Conservation (phyloP, 2,797 vertebrate genomes). For the Myotis daubentonii region DNA sequence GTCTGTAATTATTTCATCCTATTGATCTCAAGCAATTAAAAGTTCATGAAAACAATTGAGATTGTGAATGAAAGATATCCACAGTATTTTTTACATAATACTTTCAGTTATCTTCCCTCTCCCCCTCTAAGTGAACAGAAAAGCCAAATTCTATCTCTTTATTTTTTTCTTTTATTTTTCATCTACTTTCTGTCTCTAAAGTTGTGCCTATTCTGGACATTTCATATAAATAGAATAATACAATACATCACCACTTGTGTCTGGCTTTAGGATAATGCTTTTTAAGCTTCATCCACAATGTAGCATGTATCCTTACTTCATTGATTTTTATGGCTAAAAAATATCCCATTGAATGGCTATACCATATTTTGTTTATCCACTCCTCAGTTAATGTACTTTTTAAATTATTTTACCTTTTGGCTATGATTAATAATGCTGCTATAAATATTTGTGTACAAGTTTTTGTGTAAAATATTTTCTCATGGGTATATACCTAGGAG, state of each 20-base stretch:
- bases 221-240: neutral
- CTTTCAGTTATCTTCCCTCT: neutral
- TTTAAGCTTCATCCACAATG: neutral
- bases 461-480: neutral
- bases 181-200: neutral
- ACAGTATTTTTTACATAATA: neutral
- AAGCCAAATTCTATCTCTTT: neutral
- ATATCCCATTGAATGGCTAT: neutral
- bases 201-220: neutral
- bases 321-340: neutral
- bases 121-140: neutral
- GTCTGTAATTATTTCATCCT: neutral
- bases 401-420: neutral
- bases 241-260: neutral
- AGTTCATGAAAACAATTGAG: neutral
- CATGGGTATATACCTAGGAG: neutral
- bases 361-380: neutral
- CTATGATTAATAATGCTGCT: neutral
- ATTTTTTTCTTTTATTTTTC: neutral
- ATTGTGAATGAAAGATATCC: neutral
- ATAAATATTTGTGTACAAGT: neutral
- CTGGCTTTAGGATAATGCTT: neutral
- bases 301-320: neutral
- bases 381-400: neutral
- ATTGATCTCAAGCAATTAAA: neutral